A percentile compares a stretch with the other conserved stretches of the same genome.
phyloP scores from a whole-genome alignment of 1,140 invertebrate species.

The Parapsyche elsis region DNA sequence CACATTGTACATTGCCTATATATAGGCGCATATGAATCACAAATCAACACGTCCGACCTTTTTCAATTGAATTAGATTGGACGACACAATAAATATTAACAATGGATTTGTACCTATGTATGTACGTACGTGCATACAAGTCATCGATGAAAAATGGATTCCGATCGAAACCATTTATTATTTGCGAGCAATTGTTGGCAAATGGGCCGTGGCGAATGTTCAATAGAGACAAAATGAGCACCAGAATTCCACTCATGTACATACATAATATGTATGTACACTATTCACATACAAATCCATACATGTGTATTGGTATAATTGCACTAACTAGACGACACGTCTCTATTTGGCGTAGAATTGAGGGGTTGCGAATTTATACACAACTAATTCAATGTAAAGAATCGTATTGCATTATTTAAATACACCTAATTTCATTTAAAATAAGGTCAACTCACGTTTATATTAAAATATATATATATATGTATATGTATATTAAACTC shows the following conservation, averaged over 20 bases:
- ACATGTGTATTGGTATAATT: not conserved
- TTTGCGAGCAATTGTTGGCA: slow-evolving; percentile 13
- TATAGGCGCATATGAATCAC: not conserved
- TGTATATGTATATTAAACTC: no score
- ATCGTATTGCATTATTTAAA: no score
- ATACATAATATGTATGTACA: not conserved
- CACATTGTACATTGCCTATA: no score
- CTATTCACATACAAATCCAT: not conserved
- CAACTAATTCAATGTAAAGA: no score
- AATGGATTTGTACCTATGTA: no score
- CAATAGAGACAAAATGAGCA: not conserved
- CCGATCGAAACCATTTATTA: not conserved
- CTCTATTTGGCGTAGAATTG: not conserved
- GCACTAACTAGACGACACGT: no score
- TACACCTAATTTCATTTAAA: no score
- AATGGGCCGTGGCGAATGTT: slow-evolving; percentile 14
- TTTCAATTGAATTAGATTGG: slow-evolving; percentile 1
- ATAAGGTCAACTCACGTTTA: no score
- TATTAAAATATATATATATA: no score
- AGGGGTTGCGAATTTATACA: not conserved
- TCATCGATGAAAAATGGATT: slow-evolving; percentile 22
- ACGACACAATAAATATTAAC: not conserved
- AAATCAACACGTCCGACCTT: not conserved
- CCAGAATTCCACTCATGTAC: not conserved
- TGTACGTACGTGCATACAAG: not conserved